A percentile compares a stretch with the other conserved stretches of the same genome.
Conservation (phyloP, 2,113 vertebrate genomes). For the Misgurnus mizolepis region DNA sequence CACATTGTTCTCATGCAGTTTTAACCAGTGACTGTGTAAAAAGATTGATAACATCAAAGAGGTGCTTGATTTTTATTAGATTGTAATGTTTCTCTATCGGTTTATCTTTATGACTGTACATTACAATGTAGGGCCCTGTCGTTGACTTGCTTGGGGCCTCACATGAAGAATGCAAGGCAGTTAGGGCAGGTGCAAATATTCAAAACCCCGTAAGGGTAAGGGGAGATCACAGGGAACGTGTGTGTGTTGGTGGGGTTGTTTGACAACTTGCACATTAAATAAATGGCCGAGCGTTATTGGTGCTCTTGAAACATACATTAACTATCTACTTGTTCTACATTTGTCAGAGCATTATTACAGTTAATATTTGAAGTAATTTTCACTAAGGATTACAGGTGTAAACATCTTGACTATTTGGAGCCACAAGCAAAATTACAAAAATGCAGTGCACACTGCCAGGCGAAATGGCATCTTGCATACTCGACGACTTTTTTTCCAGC, state of each 20-base stretch:
- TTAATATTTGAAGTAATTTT: no score
- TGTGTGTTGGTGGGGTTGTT: background rate
- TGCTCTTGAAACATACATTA: background rate
- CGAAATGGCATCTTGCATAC: no score
- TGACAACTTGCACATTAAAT: background rate
- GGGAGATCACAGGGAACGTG: background rate
- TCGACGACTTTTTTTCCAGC: no score
- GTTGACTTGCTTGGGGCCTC: background rate
- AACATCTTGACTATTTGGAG: no score
- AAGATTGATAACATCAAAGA: background rate
- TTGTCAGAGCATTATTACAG: background rate
- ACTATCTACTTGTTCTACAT: background rate
- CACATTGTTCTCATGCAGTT: background rate
- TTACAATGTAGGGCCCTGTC: background rate
- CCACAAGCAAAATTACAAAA: no score
- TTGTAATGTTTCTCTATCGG: background rate
- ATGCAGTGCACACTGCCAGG: no score
- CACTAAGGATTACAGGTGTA: no score
- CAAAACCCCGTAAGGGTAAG: slow-evolving; percentile 2
- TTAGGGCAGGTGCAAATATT: background rate
- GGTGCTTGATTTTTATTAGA: background rate
- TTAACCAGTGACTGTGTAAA: background rate
- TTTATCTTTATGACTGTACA: background rate
- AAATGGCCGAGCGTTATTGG: slow-evolving; percentile 16
- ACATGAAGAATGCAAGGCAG: background rate